Percentiles rank a stretch among this genome's conserved stretches.
Conservation (phyloP, 2,888 invertebrate species). For the Hemistola chrysoprasaria region DNA sequence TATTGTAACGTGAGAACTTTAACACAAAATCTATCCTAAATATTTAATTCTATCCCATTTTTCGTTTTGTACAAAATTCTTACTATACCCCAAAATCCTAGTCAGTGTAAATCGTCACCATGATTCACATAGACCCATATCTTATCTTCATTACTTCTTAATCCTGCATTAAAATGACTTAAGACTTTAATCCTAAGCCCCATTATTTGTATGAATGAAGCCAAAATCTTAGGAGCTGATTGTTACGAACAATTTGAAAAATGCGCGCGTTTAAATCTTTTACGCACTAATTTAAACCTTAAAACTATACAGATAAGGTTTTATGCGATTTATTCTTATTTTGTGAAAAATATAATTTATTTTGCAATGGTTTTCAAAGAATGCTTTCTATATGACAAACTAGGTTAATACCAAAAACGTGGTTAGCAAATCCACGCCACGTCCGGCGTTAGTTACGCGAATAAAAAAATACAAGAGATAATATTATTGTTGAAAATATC, state of each 20-base stretch:
- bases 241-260: slow-evolving; percentile 1
- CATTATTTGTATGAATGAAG: slow-evolving; percentile 51
- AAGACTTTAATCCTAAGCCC: slow-evolving; percentile 60
- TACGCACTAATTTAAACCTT: slow-evolving; percentile 8
- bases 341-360: not conserved
- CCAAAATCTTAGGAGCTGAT: slow-evolving; percentile 30
- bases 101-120: slow-evolving; percentile 38
- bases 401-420: slow-evolving; percentile 34
- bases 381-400: slow-evolving; percentile 32
- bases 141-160: slow-evolving; percentile 66
- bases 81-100: slow-evolving; percentile 28
- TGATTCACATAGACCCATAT: slow-evolving; percentile 43
- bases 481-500: slow-evolving; percentile 46
- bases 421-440: slow-evolving; percentile 40
- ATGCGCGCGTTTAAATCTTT: slow-evolving; percentile 13
- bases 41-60: not conserved
- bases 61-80: slow-evolving; percentile 16
- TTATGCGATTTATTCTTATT: not conserved
- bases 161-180: slow-evolving; percentile 56
- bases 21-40: slow-evolving; percentile 1
- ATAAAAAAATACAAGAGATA: slow-evolving; percentile 39
- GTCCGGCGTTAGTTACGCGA: slow-evolving; percentile 74
- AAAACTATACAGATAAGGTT: not conserved
- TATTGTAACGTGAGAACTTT: too few relatives aligned
- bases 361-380: slow-evolving; percentile 37